These are phyloP conservation scores for Hormiphora californensis DNA, from an alignment of 37 sponge, comb jelly and placozoan species.

Conservation along the genomic window DNA sequence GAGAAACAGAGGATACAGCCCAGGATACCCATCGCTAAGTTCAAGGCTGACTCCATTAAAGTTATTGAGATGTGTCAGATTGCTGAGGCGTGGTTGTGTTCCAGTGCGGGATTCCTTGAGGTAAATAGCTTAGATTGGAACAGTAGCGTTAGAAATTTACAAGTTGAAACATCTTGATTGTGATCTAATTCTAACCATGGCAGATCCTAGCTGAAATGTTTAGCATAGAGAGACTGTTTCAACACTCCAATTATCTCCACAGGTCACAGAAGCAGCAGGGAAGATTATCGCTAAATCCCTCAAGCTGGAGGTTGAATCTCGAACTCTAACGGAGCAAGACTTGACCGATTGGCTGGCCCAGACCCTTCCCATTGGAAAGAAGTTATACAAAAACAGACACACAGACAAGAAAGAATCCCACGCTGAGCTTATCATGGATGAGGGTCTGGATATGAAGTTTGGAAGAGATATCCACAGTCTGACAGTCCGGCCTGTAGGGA, in stretches of 20 bases:
- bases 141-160: too few relatives aligned
- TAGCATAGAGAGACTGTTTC: too few relatives aligned
- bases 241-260: too few relatives aligned
- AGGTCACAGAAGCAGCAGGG: conserved; percentile 4
- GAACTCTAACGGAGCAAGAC: conserved; percentile 48
- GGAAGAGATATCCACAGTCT: conserved; percentile 46
- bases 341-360: conserved; percentile 32
- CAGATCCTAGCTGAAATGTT: too few relatives aligned
- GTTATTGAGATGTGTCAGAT: conserved; percentile 53
- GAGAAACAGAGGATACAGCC: conserved; percentile 30
- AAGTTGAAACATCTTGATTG: too few relatives aligned
- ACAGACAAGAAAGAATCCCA: too few relatives aligned
- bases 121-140: too few relatives aligned
- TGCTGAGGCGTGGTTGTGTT: conserved; percentile 22
- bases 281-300: conserved; percentile 50
- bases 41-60: conserved; percentile 23
- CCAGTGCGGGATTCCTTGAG: neutral
- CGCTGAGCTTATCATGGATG: neutral
- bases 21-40: neutral
- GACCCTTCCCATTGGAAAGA: conserved; percentile 48
- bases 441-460: conserved; percentile 18
- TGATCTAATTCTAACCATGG: too few relatives aligned
- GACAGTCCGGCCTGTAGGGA: neutral
- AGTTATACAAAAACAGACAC: neutral
- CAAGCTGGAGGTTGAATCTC: conserved; percentile 26